Conservation (phyloP, 2,113 vertebrate genomes). For the Psilopsiagon aurifrons region DNA sequence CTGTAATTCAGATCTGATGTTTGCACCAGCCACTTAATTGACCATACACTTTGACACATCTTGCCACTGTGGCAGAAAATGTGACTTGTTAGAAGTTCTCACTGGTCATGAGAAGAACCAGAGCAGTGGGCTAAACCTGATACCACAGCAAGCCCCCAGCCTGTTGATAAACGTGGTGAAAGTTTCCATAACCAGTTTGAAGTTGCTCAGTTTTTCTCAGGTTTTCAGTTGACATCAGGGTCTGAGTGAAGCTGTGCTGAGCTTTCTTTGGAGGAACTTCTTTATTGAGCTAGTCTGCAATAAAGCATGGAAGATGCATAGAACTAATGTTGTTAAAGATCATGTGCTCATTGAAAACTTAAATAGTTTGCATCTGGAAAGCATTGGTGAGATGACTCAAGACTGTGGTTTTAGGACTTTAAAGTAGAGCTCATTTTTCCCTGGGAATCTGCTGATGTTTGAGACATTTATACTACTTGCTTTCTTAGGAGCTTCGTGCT, state of each 20-base stretch:
- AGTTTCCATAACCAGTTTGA: background rate
- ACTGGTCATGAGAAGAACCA: background rate
- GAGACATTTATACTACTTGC: slow-evolving; percentile 36
- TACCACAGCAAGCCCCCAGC: background rate
- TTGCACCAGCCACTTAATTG: background rate
- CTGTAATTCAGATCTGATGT: background rate
- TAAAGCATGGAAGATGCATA: background rate
- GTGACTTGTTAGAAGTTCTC: background rate
- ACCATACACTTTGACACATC: background rate
- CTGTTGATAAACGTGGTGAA: background rate
- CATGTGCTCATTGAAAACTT: background rate
- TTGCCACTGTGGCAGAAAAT: background rate
- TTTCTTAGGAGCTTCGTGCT: slow-evolving; percentile 5
- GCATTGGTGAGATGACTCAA: slow-evolving; percentile 27
- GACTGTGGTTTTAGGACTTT: slow-evolving; percentile 35
- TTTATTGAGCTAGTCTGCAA: background rate
- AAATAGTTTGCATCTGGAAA: slow-evolving; percentile 39
- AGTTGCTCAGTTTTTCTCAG: background rate
- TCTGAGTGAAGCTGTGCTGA: background rate
- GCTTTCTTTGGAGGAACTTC: background rate
- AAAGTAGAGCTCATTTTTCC: background rate
- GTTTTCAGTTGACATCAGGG: background rate
- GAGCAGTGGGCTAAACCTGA: background rate
- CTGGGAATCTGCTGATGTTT: slow-evolving; percentile 54
- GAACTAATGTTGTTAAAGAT: background rate